Base-by-base conservation (phyloP, 2,113 vertebrate species). In the Megaceryle maxima region DNA sequence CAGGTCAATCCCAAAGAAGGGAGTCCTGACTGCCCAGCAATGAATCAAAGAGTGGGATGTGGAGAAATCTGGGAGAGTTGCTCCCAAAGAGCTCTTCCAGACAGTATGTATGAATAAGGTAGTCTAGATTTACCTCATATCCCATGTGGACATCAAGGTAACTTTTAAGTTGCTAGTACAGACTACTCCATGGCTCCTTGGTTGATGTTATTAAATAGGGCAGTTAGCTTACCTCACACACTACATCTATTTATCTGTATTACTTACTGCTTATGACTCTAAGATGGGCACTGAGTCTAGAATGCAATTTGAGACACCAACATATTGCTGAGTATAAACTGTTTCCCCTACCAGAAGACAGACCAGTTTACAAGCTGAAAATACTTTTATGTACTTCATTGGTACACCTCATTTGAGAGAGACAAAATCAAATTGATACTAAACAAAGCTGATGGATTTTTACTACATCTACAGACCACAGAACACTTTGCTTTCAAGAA, bases 401-500 rank as follows among this genome's bases (percentile, higher is more conserved):
- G 82, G 55, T 62, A 64, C 37, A 69, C 41, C 66, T 87, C 37
- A 56, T 83, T 44, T 62, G 37, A 87, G 48, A 94, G 43, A 94
- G 50, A 80, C 69, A 97, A 94, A 95, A 85, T 92, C 55, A 53
- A 67, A 64, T 87, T 87, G 37, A 14, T 86, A 57, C 92, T 74
- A 88, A 94, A 91, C 63, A 90, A 83, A 96, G 57, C 78, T 55
- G 44, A 88, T 83, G 48, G 48, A 64, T 81, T 97, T 95, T 95
- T 92, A 59, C 80, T 82, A 55, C 5, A 5, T 60, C 80, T 82
- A 43, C 25, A 80, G 35, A 83, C 31, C 41, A 63, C 55, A 95
- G 77, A 93, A 73, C 26, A 31, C 44, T 80, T 69, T 87, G 74
- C 84, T 92, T 95, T 97, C 91, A 94, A 90, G 83, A 97, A 95